phyloP scores from a whole-genome alignment of 2,113 vertebrate genomes.

The Lanius collurio region DNA sequence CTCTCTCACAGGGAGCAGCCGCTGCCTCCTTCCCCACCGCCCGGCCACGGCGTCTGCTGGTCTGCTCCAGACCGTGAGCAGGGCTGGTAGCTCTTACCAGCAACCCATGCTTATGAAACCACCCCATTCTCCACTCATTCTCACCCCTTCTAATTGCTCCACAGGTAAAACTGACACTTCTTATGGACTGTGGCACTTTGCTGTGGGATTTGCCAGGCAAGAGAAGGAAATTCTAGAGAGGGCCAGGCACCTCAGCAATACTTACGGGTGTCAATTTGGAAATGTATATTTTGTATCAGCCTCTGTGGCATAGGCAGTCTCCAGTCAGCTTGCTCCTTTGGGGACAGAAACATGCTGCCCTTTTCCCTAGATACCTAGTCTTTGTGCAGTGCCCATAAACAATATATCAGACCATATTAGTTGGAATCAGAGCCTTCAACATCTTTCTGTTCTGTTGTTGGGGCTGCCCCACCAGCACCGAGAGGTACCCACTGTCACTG shows the following conservation, averaged over 20 bases:
- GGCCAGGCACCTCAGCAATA: not conserved
- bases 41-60: rapidly evolving
- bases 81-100: not conserved
- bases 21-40: rapidly evolving
- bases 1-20: rapidly evolving
- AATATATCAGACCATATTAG: not conserved
- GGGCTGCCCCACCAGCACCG: not conserved
- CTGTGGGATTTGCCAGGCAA: not conserved
- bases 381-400: not conserved
- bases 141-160: not conserved
- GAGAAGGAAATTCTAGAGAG: not conserved
- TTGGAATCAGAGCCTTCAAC: not conserved
- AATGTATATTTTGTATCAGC: not conserved
- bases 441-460: not conserved
- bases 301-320: not conserved
- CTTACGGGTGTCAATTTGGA: not conserved
- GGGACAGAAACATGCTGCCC: not conserved
- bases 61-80: rapidly evolving
- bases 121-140: not conserved
- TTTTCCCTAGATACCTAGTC: not conserved
- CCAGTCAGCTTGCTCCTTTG: not conserved
- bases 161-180: not conserved
- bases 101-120: rapidly evolving
- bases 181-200: not conserved
- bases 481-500: not conserved